phyloP scores from a whole-genome alignment of 2,113 vertebrate species.

The Triplophysa dalaica region DNA sequence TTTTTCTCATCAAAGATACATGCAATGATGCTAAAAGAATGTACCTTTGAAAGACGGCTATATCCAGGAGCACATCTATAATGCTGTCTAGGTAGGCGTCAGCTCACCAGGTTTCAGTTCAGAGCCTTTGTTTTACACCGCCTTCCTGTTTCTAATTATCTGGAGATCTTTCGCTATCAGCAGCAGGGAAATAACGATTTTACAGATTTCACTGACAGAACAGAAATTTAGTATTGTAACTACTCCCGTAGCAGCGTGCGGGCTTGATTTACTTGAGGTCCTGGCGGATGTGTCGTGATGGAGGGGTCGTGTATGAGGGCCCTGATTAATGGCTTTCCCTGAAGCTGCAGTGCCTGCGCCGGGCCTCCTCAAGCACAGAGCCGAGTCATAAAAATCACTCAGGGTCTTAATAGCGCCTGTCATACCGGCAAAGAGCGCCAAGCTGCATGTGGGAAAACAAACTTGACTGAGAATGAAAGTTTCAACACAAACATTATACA shows the following conservation, averaged over 20 bases:
- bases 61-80: not conserved
- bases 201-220: not conserved
- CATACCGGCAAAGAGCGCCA: conserved; percentile 18
- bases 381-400: conserved; percentile 43
- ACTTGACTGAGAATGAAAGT: conserved; percentile 32
- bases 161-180: not conserved
- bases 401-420: conserved; percentile 37
- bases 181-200: not conserved
- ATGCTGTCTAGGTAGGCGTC: not conserved
- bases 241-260: not conserved
- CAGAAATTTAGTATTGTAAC: conserved; percentile 14
- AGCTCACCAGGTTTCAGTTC: not conserved
- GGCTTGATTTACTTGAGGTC: conserved; percentile 20
- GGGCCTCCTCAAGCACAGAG: conserved; percentile 31
- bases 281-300: conserved; percentile 2
- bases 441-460: conserved; percentile 41
- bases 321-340: conserved; percentile 28
- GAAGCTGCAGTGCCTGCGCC: conserved; percentile 23
- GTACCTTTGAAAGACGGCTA: not conserved
- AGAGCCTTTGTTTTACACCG: conserved; percentile 9
- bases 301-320: not conserved
- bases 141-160: not conserved
- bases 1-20: not conserved
- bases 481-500: conserved; percentile 23
- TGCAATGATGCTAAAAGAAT: not conserved